A percentile compares a stretch with the other conserved stretches of the same genome.
Evolutionary conservation across 2,113 vertebrate genomes (phyloP).

Genomic region (Platysternon megacephalum): DNA sequence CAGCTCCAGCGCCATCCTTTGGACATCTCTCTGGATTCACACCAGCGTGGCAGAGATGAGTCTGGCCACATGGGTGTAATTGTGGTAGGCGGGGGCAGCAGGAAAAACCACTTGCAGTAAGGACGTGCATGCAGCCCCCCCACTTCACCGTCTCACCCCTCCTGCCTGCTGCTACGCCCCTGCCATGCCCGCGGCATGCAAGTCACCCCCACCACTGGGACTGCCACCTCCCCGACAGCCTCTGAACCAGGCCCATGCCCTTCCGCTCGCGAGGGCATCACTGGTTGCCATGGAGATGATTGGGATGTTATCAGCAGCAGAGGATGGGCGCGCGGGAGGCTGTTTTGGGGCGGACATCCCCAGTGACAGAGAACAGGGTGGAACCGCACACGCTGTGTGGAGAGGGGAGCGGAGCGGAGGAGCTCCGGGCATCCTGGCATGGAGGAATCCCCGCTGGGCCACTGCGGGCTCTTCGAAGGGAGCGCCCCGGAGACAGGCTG

Average conservation of each 20-base stretch:
- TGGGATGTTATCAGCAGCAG: not conserved
- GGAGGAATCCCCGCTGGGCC: too few species aligned
- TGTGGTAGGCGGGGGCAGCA: not conserved
- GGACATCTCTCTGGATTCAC: not conserved
- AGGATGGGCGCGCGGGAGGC: not conserved
- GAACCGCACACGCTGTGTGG: not conserved
- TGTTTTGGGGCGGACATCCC: not conserved
- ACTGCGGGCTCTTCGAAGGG: not conserved
- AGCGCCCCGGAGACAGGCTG: too few species aligned
- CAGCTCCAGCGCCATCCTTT: not conserved
- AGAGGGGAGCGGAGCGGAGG: not conserved
- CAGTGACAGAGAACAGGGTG: not conserved
- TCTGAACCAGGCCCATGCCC: not conserved
- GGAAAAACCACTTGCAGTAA: not conserved
- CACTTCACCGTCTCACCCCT: not conserved
- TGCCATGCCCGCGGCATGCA: fast-evolving
- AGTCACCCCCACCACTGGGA: not conserved
- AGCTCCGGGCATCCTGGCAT: not conserved
- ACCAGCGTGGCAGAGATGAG: not conserved
- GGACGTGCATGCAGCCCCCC: not conserved
- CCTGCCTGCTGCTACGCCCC: not conserved
- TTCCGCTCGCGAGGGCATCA: not conserved
- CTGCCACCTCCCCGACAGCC: not conserved
- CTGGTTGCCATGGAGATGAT: not conserved
- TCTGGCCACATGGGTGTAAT: not conserved